Evolutionary conservation across 2,797 vertebrate genomes (phyloP).

Genomic region (Labroides dimidiatus): DNA sequence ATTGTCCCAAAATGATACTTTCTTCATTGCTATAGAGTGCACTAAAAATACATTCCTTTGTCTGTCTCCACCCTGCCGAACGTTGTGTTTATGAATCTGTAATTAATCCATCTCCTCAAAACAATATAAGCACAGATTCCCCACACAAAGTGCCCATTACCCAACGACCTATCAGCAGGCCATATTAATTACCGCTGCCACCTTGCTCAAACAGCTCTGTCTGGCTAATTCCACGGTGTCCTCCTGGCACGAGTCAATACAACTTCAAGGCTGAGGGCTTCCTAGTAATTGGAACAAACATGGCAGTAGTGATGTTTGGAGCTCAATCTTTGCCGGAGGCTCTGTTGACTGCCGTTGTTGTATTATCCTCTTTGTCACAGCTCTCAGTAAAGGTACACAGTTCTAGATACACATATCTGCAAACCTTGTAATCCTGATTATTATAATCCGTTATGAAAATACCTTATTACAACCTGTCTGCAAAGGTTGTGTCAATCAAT

Average conservation of each 20-base stretch:
- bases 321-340: conserved; percentile 75
- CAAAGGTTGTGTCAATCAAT: conserved; percentile 47
- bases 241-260: conserved; percentile 85
- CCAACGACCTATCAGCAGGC: conserved; percentile 52
- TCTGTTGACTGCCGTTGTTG: conserved; percentile 60
- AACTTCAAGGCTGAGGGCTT: conserved; percentile 88
- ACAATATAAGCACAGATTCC: conserved; percentile 34
- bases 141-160: conserved; percentile 55
- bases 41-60: conserved; percentile 9
- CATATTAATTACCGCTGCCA: conserved; percentile 70
- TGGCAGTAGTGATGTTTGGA: conserved; percentile 78
- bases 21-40: not conserved
- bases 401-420: conserved; percentile 39
- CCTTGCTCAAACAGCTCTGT: conserved; percentile 68
- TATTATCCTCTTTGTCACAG: conserved; percentile 73
- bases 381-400: conserved; percentile 61
- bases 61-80: conserved; percentile 18
- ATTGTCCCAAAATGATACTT: conserved; percentile 8
- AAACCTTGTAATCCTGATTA: conserved; percentile 63
- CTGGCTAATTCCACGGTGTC: conserved; percentile 72
- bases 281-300: conserved; percentile 91
- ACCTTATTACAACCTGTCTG: conserved; percentile 44
- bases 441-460: conserved; percentile 65
- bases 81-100: conserved; percentile 12
- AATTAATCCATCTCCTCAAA: conserved; percentile 41